Evolutionary conservation across 2,113 vertebrate species (phyloP).

Genomic region (Syngnathoides biaculeatus): DNA sequence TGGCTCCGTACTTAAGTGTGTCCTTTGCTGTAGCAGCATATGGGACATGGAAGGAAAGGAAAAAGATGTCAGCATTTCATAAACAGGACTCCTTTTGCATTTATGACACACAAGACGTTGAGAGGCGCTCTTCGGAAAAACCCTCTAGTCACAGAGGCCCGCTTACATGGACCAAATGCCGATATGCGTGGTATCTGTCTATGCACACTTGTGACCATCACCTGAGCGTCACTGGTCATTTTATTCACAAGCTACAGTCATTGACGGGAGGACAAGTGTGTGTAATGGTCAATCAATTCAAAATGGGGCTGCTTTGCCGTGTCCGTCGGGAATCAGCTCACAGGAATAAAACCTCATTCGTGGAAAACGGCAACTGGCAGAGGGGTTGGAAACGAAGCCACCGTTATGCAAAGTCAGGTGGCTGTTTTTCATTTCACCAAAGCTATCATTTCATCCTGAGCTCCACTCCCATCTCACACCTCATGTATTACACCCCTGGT

Average conservation of each 20-base stretch:
- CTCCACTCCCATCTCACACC: slow-evolving; percentile 29
- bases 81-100: slow-evolving; percentile 69
- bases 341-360: slow-evolving; percentile 15
- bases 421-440: slow-evolving; percentile 18
- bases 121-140: slow-evolving; percentile 39
- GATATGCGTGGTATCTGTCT: neutral
- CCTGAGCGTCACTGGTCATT: slow-evolving; percentile 22
- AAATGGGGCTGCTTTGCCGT: neutral
- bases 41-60: slow-evolving; percentile 70
- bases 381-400: slow-evolving; percentile 9
- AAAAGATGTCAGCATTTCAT: slow-evolving; percentile 72
- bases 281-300: slow-evolving; percentile 8
- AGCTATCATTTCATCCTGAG: slow-evolving; percentile 6
- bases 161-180: slow-evolving; percentile 3
- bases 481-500: slow-evolving; percentile 25
- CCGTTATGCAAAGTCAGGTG: slow-evolving; percentile 1
- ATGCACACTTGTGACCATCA: slow-evolving; percentile 42
- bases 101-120: slow-evolving; percentile 50
- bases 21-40: slow-evolving; percentile 52
- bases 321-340: neutral
- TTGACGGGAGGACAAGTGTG: slow-evolving; percentile 21
- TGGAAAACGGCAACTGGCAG: neutral
- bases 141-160: slow-evolving; percentile 14
- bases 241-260: slow-evolving; percentile 11
- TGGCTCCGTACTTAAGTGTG: slow-evolving; percentile 45